Conservation (phyloP, 2,888 invertebrate species). For the Apodemia zela region DNA sequence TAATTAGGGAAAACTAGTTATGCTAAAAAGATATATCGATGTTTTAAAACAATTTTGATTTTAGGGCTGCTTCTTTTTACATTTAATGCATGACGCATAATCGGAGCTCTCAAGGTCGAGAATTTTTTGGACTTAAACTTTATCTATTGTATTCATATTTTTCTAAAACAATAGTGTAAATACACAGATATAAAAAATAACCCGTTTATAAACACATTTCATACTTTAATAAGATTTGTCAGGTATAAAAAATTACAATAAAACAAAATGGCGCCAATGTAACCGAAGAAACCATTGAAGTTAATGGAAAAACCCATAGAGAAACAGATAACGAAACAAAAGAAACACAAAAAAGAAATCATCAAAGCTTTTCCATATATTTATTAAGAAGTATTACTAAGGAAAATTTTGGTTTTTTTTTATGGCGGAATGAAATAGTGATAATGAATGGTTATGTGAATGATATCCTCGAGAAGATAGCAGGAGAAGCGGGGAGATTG, state of each 20-base stretch:
- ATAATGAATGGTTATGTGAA: constrained; percentile 89
- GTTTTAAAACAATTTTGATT: too few species aligned
- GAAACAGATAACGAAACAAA: constrained; percentile 56
- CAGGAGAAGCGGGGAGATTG: constrained; percentile 82
- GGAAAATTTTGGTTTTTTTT: constrained; percentile 84
- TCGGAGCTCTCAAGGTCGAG: too few species aligned
- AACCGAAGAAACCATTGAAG: constrained; percentile 53
- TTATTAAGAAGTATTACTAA: constrained; percentile 79
- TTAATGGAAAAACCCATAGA: constrained; percentile 53
- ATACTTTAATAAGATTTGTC: too few species aligned
- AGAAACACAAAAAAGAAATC: constrained; percentile 76
- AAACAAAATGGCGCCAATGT: constrained; percentile 52
- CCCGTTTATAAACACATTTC: too few species aligned
- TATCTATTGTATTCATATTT: too few species aligned
- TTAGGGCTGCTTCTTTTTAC: too few species aligned
- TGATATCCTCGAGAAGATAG: constrained; percentile 87
- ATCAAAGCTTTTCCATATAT: constrained; percentile 78
- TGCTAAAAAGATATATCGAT: too few species aligned
- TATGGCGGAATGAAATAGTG: constrained; percentile 84
- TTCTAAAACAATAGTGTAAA: too few species aligned
- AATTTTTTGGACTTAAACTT: too few species aligned
- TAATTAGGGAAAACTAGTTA: too few species aligned
- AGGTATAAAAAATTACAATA: background rate
- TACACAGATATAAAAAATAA: too few species aligned
- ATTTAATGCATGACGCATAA: too few species aligned